Base-by-base conservation (phyloP, 2,797 vertebrate species). In the Labeo calbasu region DNA sequence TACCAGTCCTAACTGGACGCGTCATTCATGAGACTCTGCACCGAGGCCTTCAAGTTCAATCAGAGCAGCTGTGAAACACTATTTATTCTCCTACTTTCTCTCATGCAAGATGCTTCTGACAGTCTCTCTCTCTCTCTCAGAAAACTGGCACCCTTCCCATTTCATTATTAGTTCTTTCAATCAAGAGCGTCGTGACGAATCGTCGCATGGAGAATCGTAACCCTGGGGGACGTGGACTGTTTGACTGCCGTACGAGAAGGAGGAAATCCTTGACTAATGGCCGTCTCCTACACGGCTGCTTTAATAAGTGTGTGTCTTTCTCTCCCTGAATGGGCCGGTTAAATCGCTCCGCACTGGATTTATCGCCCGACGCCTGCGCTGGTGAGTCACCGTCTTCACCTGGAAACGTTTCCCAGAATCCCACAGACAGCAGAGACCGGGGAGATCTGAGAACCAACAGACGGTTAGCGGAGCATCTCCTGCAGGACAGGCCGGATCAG, bases 241-340 rank as follows among this genome's bases (percentile, higher is more conserved):
- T 84, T 83, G 78, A 6, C 68, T 84, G 72, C 57, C 83, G 72
- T 84, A 92, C 87, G 59, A 83, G 79, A 84, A 88, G 89, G 91
- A 92, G 91, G 91, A 93, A 83, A 88, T 80, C 86, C 9, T 1
- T 93, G 88, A 93, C 89, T 92, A 92, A 93, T 92, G 85, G 28
- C 81, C 84, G 70, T 77, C 92, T 69, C 90, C 90, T 93, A 90
- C 78, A 76, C 55, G 86, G 65, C 83, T 88, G 89, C 93, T 92
- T 91, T 93, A 94, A 92, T 84, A 88, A 51, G 80, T 89, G 79
- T 89, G 14, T 28, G 71, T 91, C 59, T 93, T 91, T 93, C 53
- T 92, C 91, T 92, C 87, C 78, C 79, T 88, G 76, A 84, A 89
- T 84, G 61, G 90, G 68, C 66, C 90, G 90, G 86, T 82, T 79